Conservation (phyloP, 2,888 invertebrate genomes). For the Subacronicta megacephala region DNA sequence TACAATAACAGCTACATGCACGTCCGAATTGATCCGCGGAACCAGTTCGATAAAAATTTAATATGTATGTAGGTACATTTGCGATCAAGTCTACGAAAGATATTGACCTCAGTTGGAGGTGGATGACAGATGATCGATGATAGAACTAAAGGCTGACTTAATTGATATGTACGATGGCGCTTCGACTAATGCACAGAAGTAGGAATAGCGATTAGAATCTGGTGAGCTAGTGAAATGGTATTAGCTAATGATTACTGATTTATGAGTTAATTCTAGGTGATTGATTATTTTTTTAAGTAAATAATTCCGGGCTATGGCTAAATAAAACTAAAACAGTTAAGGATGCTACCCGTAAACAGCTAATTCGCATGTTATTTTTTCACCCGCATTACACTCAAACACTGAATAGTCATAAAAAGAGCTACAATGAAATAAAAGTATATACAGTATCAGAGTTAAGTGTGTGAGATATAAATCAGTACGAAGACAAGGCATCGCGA, state of each 20-base stretch:
- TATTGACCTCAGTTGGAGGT: constrained; percentile 83
- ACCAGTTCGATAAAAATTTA: constrained; percentile 82
- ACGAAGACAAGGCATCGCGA: constrained; percentile 71
- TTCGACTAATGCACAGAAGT: constrained; percentile 66
- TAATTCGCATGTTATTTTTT: constrained; percentile 6
- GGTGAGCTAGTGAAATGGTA: constrained; percentile 57
- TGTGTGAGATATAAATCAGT: constrained; percentile 78
- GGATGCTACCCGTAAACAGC: constrained; percentile 43
- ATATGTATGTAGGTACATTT: constrained; percentile 67
- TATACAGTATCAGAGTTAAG: constrained; percentile 52
- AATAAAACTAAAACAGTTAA: constrained; percentile 57
- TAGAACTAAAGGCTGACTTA: constrained; percentile 74
- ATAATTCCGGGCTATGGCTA: constrained; percentile 44
- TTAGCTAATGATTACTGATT: constrained; percentile 49
- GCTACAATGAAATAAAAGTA: constrained; percentile 28
- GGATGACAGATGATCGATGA: constrained; percentile 85
- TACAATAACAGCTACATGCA: constrained; percentile 28
- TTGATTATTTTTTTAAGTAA: constrained; percentile 41
- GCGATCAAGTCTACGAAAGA: constrained; percentile 78
- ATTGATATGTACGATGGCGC: constrained; percentile 82
- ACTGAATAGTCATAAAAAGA: constrained; percentile 5
- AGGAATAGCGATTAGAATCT: constrained; percentile 67
- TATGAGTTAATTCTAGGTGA: constrained; percentile 44
- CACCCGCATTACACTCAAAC: constrained; percentile 2
- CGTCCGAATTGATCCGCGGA: constrained; percentile 55